A percentile compares a stretch with the other conserved stretches of the same genome.
These are phyloP conservation scores for Lophochroa leadbeateri DNA, from an alignment of 2,113 vertebrate species.

Conservation along the genomic window DNA sequence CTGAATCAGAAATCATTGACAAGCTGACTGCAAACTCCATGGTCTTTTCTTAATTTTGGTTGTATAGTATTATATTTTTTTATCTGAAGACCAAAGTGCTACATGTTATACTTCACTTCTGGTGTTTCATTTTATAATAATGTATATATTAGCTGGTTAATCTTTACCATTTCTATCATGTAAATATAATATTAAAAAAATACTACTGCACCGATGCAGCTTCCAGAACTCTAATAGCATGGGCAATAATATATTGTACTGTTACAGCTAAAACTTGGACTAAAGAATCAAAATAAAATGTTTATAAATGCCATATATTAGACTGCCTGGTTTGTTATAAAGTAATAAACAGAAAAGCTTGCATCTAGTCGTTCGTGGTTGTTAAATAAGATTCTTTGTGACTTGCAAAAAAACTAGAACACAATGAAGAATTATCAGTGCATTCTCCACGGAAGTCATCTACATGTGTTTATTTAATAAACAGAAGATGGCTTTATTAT, in stretches of 20 bases:
- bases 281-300: constrained; percentile 13
- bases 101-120: not conserved
- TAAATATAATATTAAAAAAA: constrained; percentile 39
- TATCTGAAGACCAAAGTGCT: not conserved
- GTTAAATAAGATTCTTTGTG: constrained; percentile 82
- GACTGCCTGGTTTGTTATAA: not conserved
- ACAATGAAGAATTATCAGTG: constrained; percentile 78
- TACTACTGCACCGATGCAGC: not conserved
- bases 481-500: constrained; percentile 85
- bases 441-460: constrained; percentile 74
- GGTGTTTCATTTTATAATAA: not conserved
- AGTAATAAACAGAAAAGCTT: constrained; percentile 55
- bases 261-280: not conserved
- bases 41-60: not conserved
- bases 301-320: constrained; percentile 39
- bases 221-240: not conserved
- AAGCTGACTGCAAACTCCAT: not conserved
- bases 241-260: not conserved
- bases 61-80: not conserved
- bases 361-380: constrained; percentile 37
- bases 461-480: constrained; percentile 87
- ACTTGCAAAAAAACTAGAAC: constrained; percentile 74
- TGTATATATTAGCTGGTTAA: not conserved
- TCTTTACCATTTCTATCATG: not conserved
- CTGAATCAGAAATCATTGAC: not conserved